phyloP scores from a whole-genome alignment of 2,888 invertebrate genomes.

The Allacma fusca region DNA sequence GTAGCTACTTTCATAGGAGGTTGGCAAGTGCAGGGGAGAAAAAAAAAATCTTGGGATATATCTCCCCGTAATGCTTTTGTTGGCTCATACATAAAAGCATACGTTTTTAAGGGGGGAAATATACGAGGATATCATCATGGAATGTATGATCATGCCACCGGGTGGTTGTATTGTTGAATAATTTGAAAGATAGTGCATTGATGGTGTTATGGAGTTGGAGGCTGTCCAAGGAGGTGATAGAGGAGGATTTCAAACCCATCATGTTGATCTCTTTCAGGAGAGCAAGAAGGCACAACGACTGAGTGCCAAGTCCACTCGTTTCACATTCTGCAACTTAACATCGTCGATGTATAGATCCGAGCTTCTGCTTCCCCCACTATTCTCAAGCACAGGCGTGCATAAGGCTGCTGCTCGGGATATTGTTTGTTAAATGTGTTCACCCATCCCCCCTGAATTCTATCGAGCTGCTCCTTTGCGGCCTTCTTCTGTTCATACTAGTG shows the following conservation, averaged over 20 bases:
- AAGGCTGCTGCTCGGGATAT: too few relatives aligned
- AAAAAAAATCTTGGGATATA: too few relatives aligned
- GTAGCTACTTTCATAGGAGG: not conserved
- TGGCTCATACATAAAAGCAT: conserved; percentile 7
- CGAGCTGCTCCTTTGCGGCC: not conserved
- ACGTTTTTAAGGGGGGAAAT: not conserved
- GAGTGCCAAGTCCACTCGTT: conserved; percentile 59
- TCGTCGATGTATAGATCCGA: conserved; percentile 25
- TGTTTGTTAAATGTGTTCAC: too few relatives aligned
- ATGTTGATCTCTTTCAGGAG: conserved; percentile 52
- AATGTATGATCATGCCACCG: conserved; percentile 3
- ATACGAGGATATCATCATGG: conserved; percentile 6
- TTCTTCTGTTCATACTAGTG: conserved; percentile 43
- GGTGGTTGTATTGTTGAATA: conserved; percentile 39
- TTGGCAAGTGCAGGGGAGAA: not conserved
- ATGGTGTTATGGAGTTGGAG: conserved; percentile 50
- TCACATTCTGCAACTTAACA: conserved; percentile 48
- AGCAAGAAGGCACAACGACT: conserved; percentile 38
- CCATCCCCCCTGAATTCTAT: not conserved
- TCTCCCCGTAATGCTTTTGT: not conserved
- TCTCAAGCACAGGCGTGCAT: too few relatives aligned
- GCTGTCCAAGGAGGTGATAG: conserved; percentile 58
- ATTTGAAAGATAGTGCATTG: conserved; percentile 39
- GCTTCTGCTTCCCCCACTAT: too few relatives aligned
- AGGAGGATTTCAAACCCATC: conserved; percentile 60